Base-by-base conservation (phyloP, 2,888 invertebrate genomes). In the Dryobota labecula region DNA sequence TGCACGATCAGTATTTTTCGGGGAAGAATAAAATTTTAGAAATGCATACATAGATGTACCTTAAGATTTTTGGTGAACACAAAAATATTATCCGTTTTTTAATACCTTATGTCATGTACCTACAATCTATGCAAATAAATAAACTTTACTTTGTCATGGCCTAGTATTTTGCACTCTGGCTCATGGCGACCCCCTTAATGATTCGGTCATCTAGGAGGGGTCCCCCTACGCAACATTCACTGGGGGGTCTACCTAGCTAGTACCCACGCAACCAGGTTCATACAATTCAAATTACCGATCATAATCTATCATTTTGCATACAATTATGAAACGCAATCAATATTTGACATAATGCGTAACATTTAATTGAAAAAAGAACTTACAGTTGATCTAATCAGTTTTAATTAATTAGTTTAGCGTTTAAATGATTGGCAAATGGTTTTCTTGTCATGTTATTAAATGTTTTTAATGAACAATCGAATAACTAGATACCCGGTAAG, bases 391-490 rank as follows among this genome's bases (percentile, higher is more conserved):
- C 41, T 61, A 66, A 85, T 85, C 81, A 38, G 41, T 63, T 81
- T 73, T 76, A 84, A 83, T 85, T 83, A 85, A 85, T 85, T 82
- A 82, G 24, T 57, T 71, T 56, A 76, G 67, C 71, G 41, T 24
- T 69, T 72, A 80, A 82, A 72, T 81, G 81, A 78, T 83, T 82
- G 76, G 69, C 78, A 76, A 76, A 74, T 82, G 61, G 79, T 82
- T 85, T 85, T 85, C 78, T 73, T 85, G 83, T 83, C 84, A 76
- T 83, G 79, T 82, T 81, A 80, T 79, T 79, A 80, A 82, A 86
- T 63, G 76, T 80, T 82, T 83, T 84, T 83, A 81, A 78, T 82
- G 63, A 76, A 81, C 81, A 80, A 80, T 78, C 66, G 61, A 70
- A 77, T 75, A 69, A 56, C 65, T 70, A 80, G 71, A 77, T 83